Conservation (phyloP, 1,140 invertebrate species). For the Dufourea novaeangliae region DNA sequence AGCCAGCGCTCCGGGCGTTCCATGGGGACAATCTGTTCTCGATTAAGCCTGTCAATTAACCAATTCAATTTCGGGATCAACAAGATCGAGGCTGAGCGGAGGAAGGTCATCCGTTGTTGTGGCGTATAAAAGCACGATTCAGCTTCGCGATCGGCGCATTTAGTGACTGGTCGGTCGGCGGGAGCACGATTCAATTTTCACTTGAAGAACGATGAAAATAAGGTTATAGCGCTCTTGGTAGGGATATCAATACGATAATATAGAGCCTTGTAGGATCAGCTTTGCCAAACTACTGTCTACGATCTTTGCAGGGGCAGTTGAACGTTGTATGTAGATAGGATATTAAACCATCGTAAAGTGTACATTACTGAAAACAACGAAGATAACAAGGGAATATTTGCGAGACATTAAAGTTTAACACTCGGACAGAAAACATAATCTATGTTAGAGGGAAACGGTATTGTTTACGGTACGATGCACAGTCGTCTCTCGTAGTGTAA, state of each 20-base stretch:
- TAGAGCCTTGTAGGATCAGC: background rate
- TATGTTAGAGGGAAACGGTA: slow-evolving; percentile 20
- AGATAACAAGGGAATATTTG: slow-evolving; percentile 27
- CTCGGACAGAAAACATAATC: slow-evolving; percentile 22
- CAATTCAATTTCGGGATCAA: slow-evolving; percentile 66
- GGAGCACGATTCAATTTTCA: background rate
- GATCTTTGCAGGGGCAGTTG: background rate
- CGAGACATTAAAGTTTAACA: slow-evolving; percentile 11
- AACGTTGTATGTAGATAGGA: background rate
- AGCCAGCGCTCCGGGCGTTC: slow-evolving; percentile 31
- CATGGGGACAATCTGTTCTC: slow-evolving; percentile 61
- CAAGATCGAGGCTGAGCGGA: slow-evolving; percentile 16
- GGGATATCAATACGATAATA: no score
- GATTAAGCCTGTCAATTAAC: slow-evolving; percentile 70
- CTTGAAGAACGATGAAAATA: background rate
- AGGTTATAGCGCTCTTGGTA: no score
- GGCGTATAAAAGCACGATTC: slow-evolving; percentile 50
- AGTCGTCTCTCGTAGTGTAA: slow-evolving; percentile 24
- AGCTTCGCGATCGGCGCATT: slow-evolving; percentile 14
- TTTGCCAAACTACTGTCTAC: background rate
- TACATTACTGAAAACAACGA: background rate
- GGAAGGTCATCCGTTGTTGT: background rate
- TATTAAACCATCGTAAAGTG: no score
- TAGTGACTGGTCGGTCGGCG: background rate
- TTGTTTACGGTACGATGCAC: slow-evolving; percentile 27